Percentiles rank a stretch among this genome's conserved stretches.
phyloP scores from a whole-genome alignment of 1,140 invertebrate species.

The Rhizoglyphus robini region DNA sequence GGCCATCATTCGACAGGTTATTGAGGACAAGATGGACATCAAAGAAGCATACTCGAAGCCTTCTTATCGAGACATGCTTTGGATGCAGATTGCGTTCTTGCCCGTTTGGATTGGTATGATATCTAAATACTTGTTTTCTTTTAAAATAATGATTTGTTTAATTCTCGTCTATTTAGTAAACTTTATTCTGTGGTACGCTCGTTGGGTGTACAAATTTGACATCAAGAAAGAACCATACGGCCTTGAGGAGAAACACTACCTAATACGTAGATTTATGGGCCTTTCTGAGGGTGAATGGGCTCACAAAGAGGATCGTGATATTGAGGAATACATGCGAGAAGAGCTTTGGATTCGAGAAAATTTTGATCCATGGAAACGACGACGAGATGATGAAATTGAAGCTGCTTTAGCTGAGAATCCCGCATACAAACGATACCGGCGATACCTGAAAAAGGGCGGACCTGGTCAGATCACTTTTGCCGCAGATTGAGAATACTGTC shows the following conservation, averaged over 20 bases:
- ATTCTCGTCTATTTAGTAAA: background rate
- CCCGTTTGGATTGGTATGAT: conserved; percentile 50
- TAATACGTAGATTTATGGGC: conserved; percentile 62
- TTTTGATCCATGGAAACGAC: conserved; percentile 58
- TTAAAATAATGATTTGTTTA: background rate
- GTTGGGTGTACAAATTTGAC: conserved; percentile 64
- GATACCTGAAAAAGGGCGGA: conserved; percentile 65
- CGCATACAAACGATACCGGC: conserved; percentile 58
- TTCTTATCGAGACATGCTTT: conserved; percentile 55
- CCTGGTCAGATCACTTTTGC: conserved; percentile 55
- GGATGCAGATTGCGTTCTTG: conserved; percentile 61
- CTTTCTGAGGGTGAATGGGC: conserved; percentile 45
- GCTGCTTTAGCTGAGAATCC: conserved; percentile 60
- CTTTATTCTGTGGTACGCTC: conserved; percentile 40
- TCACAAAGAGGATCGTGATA: conserved; percentile 55
- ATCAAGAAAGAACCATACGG: conserved; percentile 60
- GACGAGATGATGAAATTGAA: conserved; percentile 66
- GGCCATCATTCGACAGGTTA: conserved; percentile 57
- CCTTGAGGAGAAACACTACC: conserved; percentile 62
- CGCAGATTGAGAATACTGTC: conserved; percentile 45
- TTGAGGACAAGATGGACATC: conserved; percentile 80
- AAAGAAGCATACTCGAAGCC: conserved; percentile 75
- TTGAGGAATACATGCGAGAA: conserved; percentile 52
- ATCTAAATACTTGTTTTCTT: conserved; percentile 38
- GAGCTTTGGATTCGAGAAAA: conserved; percentile 69